A percentile compares a stretch with the other conserved stretches of the same genome.
Evolutionary conservation across 2,888 invertebrate genomes (phyloP).

Genomic region (Lottia gigantea): DNA sequence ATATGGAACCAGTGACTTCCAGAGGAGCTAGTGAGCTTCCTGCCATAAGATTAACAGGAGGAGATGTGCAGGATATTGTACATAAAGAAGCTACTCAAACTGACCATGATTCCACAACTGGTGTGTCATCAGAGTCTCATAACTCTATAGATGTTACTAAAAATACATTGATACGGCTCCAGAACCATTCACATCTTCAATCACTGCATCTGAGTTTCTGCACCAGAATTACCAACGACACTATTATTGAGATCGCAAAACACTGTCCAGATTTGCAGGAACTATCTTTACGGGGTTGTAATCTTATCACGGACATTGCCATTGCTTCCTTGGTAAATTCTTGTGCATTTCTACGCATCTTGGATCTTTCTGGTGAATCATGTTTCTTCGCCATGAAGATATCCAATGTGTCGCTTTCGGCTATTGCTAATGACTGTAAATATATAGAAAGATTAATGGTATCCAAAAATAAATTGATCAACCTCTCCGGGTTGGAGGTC

Average conservation of each 20-base stretch:
- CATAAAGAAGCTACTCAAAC: no score
- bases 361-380: conserved; percentile 41
- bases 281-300: conserved; percentile 39
- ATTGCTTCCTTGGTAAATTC: conserved; percentile 30
- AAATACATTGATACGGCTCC: not conserved
- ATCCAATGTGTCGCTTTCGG: conserved; percentile 32
- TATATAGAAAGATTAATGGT: conserved; percentile 30
- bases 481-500: conserved; percentile 12
- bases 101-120: not conserved
- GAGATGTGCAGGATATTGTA: no score
- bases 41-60: not conserved
- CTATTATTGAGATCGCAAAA: conserved; percentile 35
- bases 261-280: conserved; percentile 38
- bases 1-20: not conserved
- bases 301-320: conserved; percentile 40
- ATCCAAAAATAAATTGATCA: conserved; percentile 18
- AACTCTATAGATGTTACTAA: not conserved
- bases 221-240: conserved; percentile 36
- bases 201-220: conserved; percentile 41
- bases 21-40: not conserved
- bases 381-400: conserved; percentile 34
- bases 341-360: conserved; percentile 30
- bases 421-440: conserved; percentile 33
- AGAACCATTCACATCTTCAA: conserved; percentile 34
- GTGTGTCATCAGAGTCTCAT: not conserved